Evolutionary conservation across 2,113 vertebrate species (phyloP).

Genomic region (Pongo pygmaeus): DNA sequence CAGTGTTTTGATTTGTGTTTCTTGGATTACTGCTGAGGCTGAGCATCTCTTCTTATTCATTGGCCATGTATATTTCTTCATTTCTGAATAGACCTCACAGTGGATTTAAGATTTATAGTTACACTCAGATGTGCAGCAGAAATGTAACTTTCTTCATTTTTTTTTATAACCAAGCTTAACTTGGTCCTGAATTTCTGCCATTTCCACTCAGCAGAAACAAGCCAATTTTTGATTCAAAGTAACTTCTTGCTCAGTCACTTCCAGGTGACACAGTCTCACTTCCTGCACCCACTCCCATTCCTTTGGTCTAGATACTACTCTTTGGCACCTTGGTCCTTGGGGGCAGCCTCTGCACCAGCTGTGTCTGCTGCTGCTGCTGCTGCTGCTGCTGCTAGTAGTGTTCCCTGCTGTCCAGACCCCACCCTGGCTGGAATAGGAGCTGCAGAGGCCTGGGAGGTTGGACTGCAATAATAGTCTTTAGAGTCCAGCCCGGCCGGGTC

Average conservation of each 20-base stretch:
- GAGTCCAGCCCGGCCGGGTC: neutral
- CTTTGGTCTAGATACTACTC: neutral
- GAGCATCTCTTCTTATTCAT: neutral
- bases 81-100: slow-evolving; percentile 32
- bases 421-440: neutral
- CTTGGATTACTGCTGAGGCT: neutral
- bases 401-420: neutral
- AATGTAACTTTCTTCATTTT: slow-evolving; percentile 36
- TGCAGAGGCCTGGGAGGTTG: neutral
- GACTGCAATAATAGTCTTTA: neutral
- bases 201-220: slow-evolving; percentile 44
- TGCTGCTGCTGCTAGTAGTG: neutral
- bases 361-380: neutral
- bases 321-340: neutral
- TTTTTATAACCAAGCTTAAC: slow-evolving; percentile 22
- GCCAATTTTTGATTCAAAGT: neutral
- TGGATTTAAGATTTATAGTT: slow-evolving; percentile 40
- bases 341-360: too few relatives aligned
- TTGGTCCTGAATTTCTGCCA: neutral
- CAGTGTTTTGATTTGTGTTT: slow-evolving; percentile 2
- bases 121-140: neutral
- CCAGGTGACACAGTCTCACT: neutral
- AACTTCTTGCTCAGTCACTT: neutral
- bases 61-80: neutral
- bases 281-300: neutral